phyloP scores from a whole-genome alignment of 2,797 vertebrate genomes.

The Gouania willdenowi region DNA sequence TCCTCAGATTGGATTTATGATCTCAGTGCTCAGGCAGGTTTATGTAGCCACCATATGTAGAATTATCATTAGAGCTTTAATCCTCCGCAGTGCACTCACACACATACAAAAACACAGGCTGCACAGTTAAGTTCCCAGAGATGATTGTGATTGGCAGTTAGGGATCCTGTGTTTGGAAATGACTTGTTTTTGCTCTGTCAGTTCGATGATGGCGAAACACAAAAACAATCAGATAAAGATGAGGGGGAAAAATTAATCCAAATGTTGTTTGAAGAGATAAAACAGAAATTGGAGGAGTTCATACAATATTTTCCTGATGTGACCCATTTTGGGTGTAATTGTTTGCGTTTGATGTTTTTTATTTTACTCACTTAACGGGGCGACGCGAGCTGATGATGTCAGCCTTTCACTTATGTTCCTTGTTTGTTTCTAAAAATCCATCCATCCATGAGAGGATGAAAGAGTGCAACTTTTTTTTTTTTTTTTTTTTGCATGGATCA shows the following conservation, averaged over 20 bases:
- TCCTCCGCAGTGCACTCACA: conserved; percentile 48
- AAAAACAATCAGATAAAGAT: conserved; percentile 38
- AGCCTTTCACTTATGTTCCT: too few species aligned
- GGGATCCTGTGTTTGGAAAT: conserved; percentile 11
- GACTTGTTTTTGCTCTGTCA: conserved; percentile 1
- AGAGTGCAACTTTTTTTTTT: too few species aligned
- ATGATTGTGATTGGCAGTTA: conserved; percentile 42
- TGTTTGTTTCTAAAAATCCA: too few species aligned
- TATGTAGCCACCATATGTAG: conserved; percentile 77
- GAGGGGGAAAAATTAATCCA: not conserved
- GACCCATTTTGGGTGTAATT: too few species aligned
- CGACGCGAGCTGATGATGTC: too few species aligned
- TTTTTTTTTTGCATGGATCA: too few species aligned
- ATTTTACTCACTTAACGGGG: too few species aligned
- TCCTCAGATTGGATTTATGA: conserved; percentile 77
- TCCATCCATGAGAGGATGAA: too few species aligned
- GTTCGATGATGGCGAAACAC: conserved; percentile 2
- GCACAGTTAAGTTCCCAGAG: conserved; percentile 28
- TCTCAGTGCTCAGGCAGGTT: conserved; percentile 74
- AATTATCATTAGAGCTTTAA: conserved; percentile 77
- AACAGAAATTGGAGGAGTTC: too few species aligned
- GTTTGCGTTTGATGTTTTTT: too few species aligned
- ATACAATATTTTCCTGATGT: too few species aligned
- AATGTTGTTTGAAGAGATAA: too few species aligned
- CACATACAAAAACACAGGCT: conserved; percentile 33